Evolutionary conservation across 2,797 vertebrate genomes (phyloP).

Genomic region (Bradypodion pumilum): DNA sequence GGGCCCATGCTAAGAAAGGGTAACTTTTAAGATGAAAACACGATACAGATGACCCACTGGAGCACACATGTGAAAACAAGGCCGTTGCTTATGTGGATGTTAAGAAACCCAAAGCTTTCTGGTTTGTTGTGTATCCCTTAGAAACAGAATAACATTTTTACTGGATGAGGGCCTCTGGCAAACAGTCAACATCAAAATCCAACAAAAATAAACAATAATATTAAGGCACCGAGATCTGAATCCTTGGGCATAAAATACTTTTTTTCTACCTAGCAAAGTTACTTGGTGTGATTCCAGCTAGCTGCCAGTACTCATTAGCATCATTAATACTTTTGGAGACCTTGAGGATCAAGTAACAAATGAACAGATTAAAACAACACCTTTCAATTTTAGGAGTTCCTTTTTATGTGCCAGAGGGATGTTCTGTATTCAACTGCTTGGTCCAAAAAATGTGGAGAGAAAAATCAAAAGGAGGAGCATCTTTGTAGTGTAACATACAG

Average conservation of each 20-base stretch:
- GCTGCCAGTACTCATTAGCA: background rate
- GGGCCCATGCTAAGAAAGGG: background rate
- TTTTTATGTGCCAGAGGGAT: background rate
- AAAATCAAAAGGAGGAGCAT: background rate
- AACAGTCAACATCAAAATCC: constrained; percentile 47
- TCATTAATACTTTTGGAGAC: background rate
- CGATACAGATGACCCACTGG: background rate
- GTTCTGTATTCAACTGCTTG: background rate
- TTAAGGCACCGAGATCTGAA: background rate
- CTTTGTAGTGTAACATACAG: background rate
- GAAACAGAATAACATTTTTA: constrained; percentile 63
- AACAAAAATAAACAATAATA: constrained; percentile 24
- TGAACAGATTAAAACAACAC: background rate
- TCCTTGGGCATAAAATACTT: constrained; percentile 22
- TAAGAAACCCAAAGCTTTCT: constrained; percentile 36
- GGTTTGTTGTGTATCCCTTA: constrained; percentile 55
- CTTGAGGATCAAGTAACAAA: background rate
- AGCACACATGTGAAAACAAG: background rate
- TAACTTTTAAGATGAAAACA: constrained; percentile 14
- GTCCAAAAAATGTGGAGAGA: background rate
- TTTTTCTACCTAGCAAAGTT: constrained; percentile 40
- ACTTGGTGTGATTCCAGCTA: constrained; percentile 34
- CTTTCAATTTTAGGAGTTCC: background rate
- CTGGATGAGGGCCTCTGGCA: constrained; percentile 43
- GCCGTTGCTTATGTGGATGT: constrained; percentile 50